Conservation (phyloP, 2,888 invertebrate genomes). For the Thecophora atra region DNA sequence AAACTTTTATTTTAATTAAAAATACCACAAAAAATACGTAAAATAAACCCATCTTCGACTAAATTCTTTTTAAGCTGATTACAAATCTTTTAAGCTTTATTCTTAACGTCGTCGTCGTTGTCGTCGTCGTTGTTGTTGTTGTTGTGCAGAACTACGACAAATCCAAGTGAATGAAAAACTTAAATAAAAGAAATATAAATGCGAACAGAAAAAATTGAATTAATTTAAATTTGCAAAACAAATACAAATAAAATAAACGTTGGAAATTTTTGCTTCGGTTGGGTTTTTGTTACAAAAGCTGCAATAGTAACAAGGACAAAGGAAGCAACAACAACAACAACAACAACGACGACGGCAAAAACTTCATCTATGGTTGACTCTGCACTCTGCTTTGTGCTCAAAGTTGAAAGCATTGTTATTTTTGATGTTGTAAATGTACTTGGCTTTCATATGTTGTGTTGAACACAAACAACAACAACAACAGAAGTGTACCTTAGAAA, state of each 20-base stretch:
- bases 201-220: conserved; percentile 4
- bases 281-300: background rate
- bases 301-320: background rate
- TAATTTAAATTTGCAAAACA: conserved; percentile 5
- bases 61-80: conserved; percentile 6
- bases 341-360: background rate
- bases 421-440: background rate
- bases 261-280: no score
- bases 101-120: no score
- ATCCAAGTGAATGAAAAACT: background rate
- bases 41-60: background rate
- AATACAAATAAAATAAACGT: no score
- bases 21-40: background rate
- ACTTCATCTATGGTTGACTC: no score
- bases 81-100: conserved; percentile 9
- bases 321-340: background rate
- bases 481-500: background rate
- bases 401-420: background rate
- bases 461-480: background rate
- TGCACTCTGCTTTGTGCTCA: no score
- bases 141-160: background rate
- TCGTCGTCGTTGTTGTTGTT: no score
- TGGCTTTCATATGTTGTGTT: background rate
- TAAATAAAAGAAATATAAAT: background rate
- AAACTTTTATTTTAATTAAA: conserved; percentile 10